Base-by-base conservation (phyloP, 2,888 invertebrate species). In the Drosophila nr. fundita region DNA sequence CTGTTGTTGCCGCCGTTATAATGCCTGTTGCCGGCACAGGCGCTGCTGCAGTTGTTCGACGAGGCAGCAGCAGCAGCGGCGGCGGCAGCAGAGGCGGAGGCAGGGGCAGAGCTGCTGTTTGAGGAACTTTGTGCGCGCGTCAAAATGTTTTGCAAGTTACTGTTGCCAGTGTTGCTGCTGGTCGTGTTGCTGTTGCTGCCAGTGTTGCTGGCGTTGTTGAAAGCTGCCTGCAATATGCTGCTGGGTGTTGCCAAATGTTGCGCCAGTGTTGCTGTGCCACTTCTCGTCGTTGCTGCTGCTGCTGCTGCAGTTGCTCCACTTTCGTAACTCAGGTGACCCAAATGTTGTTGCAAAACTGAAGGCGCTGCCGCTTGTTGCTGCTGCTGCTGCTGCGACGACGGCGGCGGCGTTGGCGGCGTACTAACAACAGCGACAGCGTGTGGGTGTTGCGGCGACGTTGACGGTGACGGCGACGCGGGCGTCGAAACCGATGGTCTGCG, bases 251-350 rank as follows among this genome's bases (percentile, higher is more conserved):
- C 91, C 79, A 91, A 89, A 85, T 90, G 92, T 77, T 90, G 91
- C 55, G 90, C 86, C 78, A 91, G 77, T 73, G 91, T 91, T 77
- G 90, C 80, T 85, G 90, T 83, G 68, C 91, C 84, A 73, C 83
- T 91, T 76, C 86, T 88, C 34, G 75, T 55, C 48, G 76, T 64
- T 68, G 75, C 64, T 34, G 78, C 69, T 62, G 76, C 63, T 54
- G 82, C 76, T 65, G 82, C 73, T 82, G 81, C 78, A 80, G 85
- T 75, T 76, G 88, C 79, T 84, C 86, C 89, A 87, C 91, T 88
- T 90, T 89, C 91, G 78, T 82, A 92, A 91, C 91, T 91, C 78
- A 91, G 91, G 88, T 92, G 92, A 90, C 92, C 92, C 88, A 92
- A 92, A 92, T 92, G 92, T 77, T 91, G 91, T 85, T 91, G 91